Base-by-base conservation (phyloP, 2,113 vertebrate species). In the Rhinolophus ferrumequinum region DNA sequence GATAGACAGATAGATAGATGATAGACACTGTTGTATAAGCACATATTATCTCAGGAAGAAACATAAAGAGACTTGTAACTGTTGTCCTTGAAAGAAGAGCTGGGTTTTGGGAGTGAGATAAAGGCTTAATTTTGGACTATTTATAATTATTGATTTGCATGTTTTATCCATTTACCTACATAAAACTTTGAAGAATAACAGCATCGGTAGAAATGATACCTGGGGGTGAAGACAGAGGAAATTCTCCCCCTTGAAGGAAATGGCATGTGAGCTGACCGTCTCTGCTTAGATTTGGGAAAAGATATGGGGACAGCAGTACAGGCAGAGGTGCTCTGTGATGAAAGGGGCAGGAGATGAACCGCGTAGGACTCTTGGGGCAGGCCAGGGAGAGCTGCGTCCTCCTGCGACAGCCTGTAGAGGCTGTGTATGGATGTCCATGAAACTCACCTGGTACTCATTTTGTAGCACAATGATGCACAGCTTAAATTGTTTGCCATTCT, bases 341-440 rank as follows among this genome's bases (percentile, higher is more conserved):
- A 11, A 72, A 13, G 56, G n/a, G 44, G 64, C 38, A 66, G 69
- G 41, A 38, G 44, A 18, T 33, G 44, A 18, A 21, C 35, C 24
- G 26, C 12, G 3, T 14, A 8, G 47, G 73, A 38, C 58, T 41
- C n/a, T 0, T 6, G 8, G 66, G 4, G 33, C 1, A 24, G 77
- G 66, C 56, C 41, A 24, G 24, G 66, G 44, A 30, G 41, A 72
- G 35, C 26, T 44, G 16, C 33, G 35, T 58, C 19, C 85, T 44
- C 35, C 85, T 44, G 28, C 14, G 85, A 58, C 26, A 87, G 26
- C 69, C 67, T 28, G 2, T 9, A 22, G 52, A 44, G 81, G 28
- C 35, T 12, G 0, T 1, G 15, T 1, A 19, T 1, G 26, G 44
- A 4, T 13, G 54, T 1, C 8, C 64, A 4, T 6, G 2, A 18